Conservation (phyloP, 1,140 invertebrate species). For the Cydia amplana region DNA sequence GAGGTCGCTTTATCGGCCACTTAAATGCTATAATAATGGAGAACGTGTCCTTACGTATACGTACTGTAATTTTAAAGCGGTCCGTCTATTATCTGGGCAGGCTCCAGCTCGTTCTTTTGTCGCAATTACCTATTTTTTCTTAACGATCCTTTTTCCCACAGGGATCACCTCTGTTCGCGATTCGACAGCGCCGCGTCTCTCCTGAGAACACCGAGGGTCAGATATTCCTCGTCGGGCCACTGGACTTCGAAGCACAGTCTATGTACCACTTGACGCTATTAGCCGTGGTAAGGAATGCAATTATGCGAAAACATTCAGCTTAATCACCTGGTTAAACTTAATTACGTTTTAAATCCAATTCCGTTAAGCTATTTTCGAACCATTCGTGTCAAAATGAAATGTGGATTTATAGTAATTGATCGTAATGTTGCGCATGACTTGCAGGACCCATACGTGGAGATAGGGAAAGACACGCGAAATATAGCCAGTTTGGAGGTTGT, state of each 20-base stretch:
- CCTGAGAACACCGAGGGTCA: constrained; percentile 87
- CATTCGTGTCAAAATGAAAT: constrained; percentile 26
- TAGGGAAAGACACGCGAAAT: constrained; percentile 89
- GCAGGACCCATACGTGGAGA: constrained; percentile 91
- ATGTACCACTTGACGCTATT: constrained; percentile 90
- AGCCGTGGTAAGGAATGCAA: constrained; percentile 85
- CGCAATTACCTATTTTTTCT: constrained; percentile 37
- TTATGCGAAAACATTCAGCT: constrained; percentile 29
- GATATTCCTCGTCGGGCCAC: constrained; percentile 85
- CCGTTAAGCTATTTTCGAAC: background rate
- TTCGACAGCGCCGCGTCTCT: constrained; percentile 87
- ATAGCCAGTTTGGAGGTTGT: constrained; percentile 90
- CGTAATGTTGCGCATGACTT: constrained; percentile 37
- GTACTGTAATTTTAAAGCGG: constrained; percentile 52
- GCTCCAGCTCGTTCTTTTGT: constrained; percentile 29
- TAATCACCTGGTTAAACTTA: constrained; percentile 19
- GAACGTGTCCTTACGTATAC: constrained; percentile 51
- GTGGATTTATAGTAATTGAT: constrained; percentile 26
- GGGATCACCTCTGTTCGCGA: constrained; percentile 87
- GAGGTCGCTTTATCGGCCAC: constrained; percentile 56
- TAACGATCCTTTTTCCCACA: constrained; percentile 55
- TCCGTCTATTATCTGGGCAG: constrained; percentile 41
- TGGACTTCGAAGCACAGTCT: constrained; percentile 92
- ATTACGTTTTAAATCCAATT: constrained; percentile 23
- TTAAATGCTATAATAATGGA: constrained; percentile 60